A percentile compares a stretch with the other conserved stretches of the same genome.
These are phyloP conservation scores for Erynnis tages DNA, from an alignment of 2,888 invertebrate species.

Conservation along the genomic window DNA sequence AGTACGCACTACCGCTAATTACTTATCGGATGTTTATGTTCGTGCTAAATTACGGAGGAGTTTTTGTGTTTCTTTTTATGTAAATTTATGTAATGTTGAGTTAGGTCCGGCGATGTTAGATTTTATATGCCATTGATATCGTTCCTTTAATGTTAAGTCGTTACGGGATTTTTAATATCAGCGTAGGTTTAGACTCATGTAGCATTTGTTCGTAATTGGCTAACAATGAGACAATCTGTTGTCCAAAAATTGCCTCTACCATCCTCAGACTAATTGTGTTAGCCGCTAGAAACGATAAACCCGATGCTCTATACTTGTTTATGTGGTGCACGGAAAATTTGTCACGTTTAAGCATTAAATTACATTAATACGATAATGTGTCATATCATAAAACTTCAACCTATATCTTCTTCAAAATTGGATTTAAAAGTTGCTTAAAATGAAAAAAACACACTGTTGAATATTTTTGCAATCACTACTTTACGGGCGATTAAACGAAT, in stretches of 20 bases:
- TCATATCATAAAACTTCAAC: too few species aligned
- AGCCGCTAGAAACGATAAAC: too few species aligned
- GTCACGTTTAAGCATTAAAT: not conserved
- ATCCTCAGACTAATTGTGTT: not conserved
- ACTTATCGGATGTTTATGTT: constrained; percentile 42
- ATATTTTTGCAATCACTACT: too few species aligned
- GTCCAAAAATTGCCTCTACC: constrained; percentile 38
- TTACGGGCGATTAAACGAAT: too few species aligned
- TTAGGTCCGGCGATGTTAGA: not conserved
- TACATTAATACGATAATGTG: too few species aligned
- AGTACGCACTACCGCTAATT: constrained; percentile 45
- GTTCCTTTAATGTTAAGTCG: not conserved
- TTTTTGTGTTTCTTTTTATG: constrained; percentile 1
- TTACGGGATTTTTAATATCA: not conserved
- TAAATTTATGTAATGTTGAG: too few species aligned
- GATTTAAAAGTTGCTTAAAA: too few species aligned
- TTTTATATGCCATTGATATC: not conserved
- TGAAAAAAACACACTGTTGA: too few species aligned
- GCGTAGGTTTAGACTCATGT: not conserved
- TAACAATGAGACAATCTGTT: constrained; percentile 36
- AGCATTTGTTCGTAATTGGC: constrained; percentile 32
- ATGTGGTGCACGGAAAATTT: too few species aligned
- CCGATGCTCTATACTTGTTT: too few species aligned
- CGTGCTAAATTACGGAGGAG: not conserved
- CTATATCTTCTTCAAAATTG: too few species aligned